phyloP scores from a whole-genome alignment of 2,888 invertebrate genomes.

The Eristalis arbustorum region DNA sequence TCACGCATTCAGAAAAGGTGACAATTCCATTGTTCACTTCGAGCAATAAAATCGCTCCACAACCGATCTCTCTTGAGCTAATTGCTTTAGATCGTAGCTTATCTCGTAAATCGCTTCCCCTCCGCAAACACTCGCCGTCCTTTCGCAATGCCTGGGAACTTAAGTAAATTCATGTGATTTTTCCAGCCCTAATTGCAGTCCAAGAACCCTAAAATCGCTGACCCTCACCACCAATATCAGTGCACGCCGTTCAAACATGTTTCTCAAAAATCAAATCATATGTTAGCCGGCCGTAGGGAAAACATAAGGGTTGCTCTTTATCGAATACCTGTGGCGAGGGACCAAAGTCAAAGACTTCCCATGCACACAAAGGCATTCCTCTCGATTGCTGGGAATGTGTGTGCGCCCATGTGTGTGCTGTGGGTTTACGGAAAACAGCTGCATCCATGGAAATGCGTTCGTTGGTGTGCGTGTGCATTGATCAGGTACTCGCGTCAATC shows the following conservation, averaged over 20 bases:
- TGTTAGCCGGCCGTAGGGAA: background rate
- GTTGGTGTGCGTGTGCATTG: background rate
- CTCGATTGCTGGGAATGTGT: background rate
- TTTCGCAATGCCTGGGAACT: background rate
- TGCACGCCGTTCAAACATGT: background rate
- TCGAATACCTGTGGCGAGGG: background rate
- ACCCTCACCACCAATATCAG: background rate
- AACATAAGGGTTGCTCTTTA: background rate
- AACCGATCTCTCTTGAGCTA: background rate
- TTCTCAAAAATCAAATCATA: background rate
- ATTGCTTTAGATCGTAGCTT: background rate
- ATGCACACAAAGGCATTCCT: background rate
- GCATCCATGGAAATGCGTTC: background rate
- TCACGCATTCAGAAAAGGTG: background rate
- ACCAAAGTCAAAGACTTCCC: background rate
- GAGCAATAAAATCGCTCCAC: background rate
- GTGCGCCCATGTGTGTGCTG: background rate
- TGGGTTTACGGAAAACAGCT: background rate
- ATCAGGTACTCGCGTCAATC: constrained; percentile 1
- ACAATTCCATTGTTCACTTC: background rate
- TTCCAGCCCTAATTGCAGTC: background rate
- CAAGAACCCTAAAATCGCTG: background rate
- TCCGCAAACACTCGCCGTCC: background rate
- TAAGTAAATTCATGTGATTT: background rate
- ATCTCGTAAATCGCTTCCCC: background rate